These are phyloP conservation scores for Kradibia gibbosae DNA, from an alignment of 1,140 invertebrate genomes.

Conservation along the genomic window DNA sequence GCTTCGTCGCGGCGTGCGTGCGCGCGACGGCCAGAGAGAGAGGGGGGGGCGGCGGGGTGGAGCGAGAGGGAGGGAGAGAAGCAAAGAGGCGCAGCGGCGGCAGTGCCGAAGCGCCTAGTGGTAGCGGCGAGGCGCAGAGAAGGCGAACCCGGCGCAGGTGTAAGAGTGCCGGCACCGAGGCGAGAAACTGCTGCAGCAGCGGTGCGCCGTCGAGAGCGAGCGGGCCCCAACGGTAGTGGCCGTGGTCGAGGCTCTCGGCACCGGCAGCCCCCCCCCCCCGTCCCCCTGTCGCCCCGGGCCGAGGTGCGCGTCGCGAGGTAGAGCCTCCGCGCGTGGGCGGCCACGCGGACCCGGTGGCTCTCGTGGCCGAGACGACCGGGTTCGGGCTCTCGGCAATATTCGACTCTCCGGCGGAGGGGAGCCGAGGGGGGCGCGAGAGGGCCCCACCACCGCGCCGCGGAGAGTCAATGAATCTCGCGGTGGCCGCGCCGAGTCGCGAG, in stretches of 20 bases:
- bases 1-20: not conserved
- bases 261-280: no score
- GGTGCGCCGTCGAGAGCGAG: no score
- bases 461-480: not conserved
- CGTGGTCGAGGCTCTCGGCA: no score
- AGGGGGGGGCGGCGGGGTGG: no score
- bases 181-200: no score
- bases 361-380: no score
- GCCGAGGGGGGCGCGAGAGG: not conserved
- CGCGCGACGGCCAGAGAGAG: not conserved
- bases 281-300: no score
- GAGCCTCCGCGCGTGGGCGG: not conserved
- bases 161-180: no score
- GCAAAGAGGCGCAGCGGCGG: not conserved
- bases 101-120: no score
- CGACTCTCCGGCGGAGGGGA: no score
- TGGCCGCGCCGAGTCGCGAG: not conserved
- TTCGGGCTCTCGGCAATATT: not conserved
- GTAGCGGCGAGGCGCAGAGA: not conserved
- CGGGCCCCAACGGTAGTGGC: not conserved
- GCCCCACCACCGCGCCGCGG: no score
- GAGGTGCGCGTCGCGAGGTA: no score
- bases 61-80: not conserved
- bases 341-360: not conserved
- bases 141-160: slow-evolving; percentile 29